Percentiles rank a stretch among this genome's conserved stretches.
Conservation (phyloP, 2,888 invertebrate genomes). For the Tricholauxania praeusta region DNA sequence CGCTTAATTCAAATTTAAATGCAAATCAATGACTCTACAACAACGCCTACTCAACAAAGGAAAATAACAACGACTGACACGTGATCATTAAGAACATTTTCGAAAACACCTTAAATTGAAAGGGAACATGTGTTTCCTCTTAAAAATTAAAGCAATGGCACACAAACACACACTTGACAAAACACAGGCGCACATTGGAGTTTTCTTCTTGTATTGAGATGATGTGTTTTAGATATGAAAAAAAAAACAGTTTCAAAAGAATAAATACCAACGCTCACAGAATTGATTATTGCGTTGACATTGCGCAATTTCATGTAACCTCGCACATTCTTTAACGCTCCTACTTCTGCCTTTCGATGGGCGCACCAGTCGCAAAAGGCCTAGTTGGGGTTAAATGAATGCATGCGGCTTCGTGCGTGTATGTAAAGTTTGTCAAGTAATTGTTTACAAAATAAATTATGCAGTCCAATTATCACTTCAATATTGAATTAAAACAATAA, state of each 20-base stretch:
- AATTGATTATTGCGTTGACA: not conserved
- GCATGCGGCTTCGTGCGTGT: too few species aligned
- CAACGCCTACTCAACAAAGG: constrained; percentile 2
- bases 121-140: constrained; percentile 24
- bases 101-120: constrained; percentile 18
- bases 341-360: not conserved
- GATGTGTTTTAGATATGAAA: constrained; percentile 7
- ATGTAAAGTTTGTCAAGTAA: too few species aligned
- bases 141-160: not conserved
- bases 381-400: too few species aligned
- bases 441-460: too few species aligned
- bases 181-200: not conserved
- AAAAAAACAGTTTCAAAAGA: not conserved
- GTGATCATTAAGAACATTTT: constrained; percentile 25
- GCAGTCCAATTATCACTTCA: too few species aligned
- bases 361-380: not conserved
- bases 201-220: not conserved
- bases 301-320: not conserved
- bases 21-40: constrained; percentile 8
- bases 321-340: not conserved
- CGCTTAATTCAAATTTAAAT: constrained; percentile 24
- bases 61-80: constrained; percentile 17
- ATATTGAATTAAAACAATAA: too few species aligned
- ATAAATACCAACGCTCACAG: not conserved
- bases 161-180: not conserved